phyloP scores from a whole-genome alignment of 2,888 invertebrate genomes.

The Anticlea derivata region DNA sequence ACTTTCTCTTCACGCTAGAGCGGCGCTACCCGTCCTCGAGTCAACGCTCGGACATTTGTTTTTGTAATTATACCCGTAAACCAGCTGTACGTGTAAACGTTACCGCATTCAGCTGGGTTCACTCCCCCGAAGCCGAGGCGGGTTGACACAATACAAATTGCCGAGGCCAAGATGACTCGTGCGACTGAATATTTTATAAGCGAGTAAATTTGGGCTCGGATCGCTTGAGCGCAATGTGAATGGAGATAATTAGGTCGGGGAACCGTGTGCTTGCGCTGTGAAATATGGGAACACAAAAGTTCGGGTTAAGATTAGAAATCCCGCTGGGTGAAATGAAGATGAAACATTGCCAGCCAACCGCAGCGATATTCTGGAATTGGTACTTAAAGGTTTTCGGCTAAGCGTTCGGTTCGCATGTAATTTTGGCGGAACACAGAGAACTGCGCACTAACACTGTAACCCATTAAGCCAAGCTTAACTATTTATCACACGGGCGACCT shows the following conservation, averaged over 20 bases:
- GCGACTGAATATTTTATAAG: conserved; percentile 39
- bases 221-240: conserved; percentile 33
- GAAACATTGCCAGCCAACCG: conserved; percentile 8
- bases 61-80: conserved; percentile 47
- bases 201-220: conserved; percentile 33
- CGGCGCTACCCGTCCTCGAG: conserved; percentile 52
- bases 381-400: not conserved
- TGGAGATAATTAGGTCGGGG: conserved; percentile 36
- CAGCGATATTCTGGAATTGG: conserved; percentile 3
- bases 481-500: conserved; percentile 66
- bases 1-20: conserved; percentile 71
- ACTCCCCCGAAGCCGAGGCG: conserved; percentile 36
- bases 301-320: conserved; percentile 23
- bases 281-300: conserved; percentile 19
- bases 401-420: conserved; percentile 10
- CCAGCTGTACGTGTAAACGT: conserved; percentile 42
- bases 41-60: conserved; percentile 57
- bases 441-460: conserved; percentile 47
- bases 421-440: conserved; percentile 30
- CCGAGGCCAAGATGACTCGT: conserved; percentile 41
- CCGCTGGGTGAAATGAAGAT: conserved; percentile 15
- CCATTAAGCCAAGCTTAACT: conserved; percentile 65
- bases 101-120: conserved; percentile 47
- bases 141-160: conserved; percentile 47
- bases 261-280: conserved; percentile 23